A percentile compares a stretch with the other conserved stretches of the same genome.
phyloP scores from a whole-genome alignment of 2,797 vertebrate genomes.

The Hypotaenidia philippensis region DNA sequence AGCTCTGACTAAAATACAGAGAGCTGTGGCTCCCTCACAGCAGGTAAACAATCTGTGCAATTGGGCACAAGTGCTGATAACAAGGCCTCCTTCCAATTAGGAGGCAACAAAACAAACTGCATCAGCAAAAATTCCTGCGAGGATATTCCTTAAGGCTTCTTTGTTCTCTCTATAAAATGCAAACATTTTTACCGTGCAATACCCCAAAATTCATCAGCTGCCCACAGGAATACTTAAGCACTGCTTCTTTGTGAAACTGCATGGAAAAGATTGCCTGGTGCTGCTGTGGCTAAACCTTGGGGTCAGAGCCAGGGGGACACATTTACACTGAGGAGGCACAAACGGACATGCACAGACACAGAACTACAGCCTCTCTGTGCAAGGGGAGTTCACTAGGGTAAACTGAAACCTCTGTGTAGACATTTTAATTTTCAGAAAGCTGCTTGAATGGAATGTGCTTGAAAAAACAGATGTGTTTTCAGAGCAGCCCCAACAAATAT shows the following conservation, averaged over 20 bases:
- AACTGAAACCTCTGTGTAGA: neutral
- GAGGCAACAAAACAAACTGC: slow-evolving; percentile 31
- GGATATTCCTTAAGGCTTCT: slow-evolving; percentile 32
- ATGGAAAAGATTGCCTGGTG: neutral
- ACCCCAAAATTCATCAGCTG: neutral
- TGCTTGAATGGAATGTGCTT: neutral
- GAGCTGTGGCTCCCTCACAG: slow-evolving; percentile 17
- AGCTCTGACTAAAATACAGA: slow-evolving; percentile 16
- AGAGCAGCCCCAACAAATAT: neutral
- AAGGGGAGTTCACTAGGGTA: neutral
- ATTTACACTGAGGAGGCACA: neutral
- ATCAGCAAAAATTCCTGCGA: slow-evolving; percentile 51
- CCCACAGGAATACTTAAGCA: neutral
- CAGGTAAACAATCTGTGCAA: slow-evolving; percentile 50
- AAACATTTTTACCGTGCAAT: neutral
- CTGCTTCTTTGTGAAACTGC: neutral
- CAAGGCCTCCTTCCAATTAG: slow-evolving; percentile 55
- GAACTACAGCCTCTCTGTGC: neutral
- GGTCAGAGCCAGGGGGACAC: neutral
- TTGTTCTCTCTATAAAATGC: slow-evolving; percentile 12
- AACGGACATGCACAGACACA: neutral
- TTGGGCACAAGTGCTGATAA: slow-evolving; percentile 58
- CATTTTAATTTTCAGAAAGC: slow-evolving; percentile 18
- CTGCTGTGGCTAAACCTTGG: neutral
- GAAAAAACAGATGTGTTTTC: neutral